Conservation (phyloP, 2,888 invertebrate genomes). For the Pollenia amentaria region DNA sequence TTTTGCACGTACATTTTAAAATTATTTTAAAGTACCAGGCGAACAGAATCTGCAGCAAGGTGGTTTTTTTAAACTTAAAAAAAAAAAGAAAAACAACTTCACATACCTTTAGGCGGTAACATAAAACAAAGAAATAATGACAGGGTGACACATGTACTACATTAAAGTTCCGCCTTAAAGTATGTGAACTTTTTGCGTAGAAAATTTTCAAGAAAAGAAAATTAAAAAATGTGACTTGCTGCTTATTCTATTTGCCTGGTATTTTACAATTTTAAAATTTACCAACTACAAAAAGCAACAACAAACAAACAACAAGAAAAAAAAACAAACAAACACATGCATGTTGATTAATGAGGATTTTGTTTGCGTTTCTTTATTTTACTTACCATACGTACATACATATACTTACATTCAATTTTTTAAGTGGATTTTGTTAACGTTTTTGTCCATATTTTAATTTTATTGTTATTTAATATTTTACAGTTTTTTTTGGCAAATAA, state of each 20-base stretch:
- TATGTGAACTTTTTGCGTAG: neutral
- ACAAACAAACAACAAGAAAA: too few species aligned
- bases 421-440: too few species aligned
- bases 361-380: too few species aligned
- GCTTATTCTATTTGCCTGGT: neutral
- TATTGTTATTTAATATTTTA: too few species aligned
- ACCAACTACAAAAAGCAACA: too few species aligned
- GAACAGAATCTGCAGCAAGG: neutral
- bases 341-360: too few species aligned
- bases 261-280: conserved; percentile 9
- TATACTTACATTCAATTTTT: too few species aligned
- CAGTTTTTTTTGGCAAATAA: too few species aligned
- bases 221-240: neutral
- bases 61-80: neutral
- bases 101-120: neutral
- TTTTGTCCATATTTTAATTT: too few species aligned
- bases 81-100: neutral
- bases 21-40: conserved; percentile 9
- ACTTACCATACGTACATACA: too few species aligned
- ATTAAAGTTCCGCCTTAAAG: neutral
- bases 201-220: neutral
- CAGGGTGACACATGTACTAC: neutral
- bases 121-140: neutral
- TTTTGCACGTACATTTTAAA: too few species aligned
- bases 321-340: too few species aligned